Evolutionary conservation across 2,888 invertebrate species (phyloP).

Genomic region (Protodeltote pygarga): DNA sequence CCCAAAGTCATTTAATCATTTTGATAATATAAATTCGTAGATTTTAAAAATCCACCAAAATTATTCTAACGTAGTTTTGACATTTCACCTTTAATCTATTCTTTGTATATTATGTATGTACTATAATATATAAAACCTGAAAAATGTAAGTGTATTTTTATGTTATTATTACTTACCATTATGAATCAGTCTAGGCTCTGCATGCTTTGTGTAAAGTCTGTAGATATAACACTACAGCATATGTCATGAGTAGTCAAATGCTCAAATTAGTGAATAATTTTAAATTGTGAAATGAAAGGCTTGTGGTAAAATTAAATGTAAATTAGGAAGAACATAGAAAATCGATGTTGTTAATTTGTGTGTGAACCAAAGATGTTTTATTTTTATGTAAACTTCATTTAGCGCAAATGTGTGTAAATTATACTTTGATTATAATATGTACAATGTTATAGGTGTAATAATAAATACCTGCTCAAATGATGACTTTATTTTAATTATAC

Average conservation of each 20-base stretch:
- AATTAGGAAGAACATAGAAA: constrained; percentile 61
- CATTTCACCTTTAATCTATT: constrained; percentile 58
- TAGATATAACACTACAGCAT: constrained; percentile 62
- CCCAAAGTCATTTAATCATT: constrained; percentile 83
- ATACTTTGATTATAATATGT: constrained; percentile 77
- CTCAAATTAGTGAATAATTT: constrained; percentile 71
- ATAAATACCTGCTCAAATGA: constrained; percentile 79
- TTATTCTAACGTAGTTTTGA: constrained; percentile 54
- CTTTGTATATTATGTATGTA: constrained; percentile 54
- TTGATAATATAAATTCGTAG: constrained; percentile 64
- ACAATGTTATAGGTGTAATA: constrained; percentile 81
- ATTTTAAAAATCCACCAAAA: constrained; percentile 61
- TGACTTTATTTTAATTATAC: constrained; percentile 39
- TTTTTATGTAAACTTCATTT: constrained; percentile 79
- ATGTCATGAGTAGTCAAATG: constrained; percentile 62
- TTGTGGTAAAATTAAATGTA: constrained; percentile 62
- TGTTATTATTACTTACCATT: constrained; percentile 31
- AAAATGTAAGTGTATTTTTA: constrained; percentile 50
- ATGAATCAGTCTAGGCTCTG: constrained; percentile 53
- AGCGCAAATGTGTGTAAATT: constrained; percentile 73
- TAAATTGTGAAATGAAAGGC: constrained; percentile 74
- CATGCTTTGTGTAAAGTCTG: constrained; percentile 64
- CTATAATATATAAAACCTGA: constrained; percentile 42
- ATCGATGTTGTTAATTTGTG: constrained; percentile 81
- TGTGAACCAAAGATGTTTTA: constrained; percentile 84